Conservation (phyloP, 1,140 invertebrate genomes). For the Caerostris darwini region DNA sequence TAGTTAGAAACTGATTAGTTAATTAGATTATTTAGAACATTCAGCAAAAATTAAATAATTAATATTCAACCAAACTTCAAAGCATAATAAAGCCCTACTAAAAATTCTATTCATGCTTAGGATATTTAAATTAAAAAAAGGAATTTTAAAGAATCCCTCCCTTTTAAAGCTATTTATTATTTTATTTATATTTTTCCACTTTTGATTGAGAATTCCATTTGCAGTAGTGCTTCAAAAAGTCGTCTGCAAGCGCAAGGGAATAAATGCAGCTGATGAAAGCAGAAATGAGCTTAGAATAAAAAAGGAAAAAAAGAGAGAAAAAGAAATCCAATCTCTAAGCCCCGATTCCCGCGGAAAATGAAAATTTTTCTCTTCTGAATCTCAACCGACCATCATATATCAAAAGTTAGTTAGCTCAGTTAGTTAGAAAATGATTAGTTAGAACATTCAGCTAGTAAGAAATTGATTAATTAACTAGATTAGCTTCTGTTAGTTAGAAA, state of each 20-base stretch:
- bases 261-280: constrained; percentile 9
- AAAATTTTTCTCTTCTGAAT: constrained; percentile 46
- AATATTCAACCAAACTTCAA: too few relatives aligned
- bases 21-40: too few relatives aligned
- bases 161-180: background rate
- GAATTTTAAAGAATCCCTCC: background rate
- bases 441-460: too few relatives aligned
- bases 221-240: background rate
- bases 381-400: constrained; percentile 43
- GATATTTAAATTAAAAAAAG: background rate
- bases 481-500: too few relatives aligned
- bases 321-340: constrained; percentile 53
- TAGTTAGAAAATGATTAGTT: too few relatives aligned
- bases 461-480: too few relatives aligned
- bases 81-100: background rate
- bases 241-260: background rate
- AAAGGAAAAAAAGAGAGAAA: background rate
- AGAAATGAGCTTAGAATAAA: background rate
- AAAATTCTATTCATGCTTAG: background rate
- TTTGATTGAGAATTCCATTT: constrained; percentile 11
- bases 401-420: too few relatives aligned
- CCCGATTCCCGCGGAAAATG: constrained; percentile 41
- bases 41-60: too few relatives aligned
- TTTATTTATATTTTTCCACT: background rate
- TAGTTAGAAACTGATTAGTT: too few relatives aligned